Evolutionary conservation across 1,140 invertebrate genomes (phyloP).

Genomic region (Ectropis grisescens): DNA sequence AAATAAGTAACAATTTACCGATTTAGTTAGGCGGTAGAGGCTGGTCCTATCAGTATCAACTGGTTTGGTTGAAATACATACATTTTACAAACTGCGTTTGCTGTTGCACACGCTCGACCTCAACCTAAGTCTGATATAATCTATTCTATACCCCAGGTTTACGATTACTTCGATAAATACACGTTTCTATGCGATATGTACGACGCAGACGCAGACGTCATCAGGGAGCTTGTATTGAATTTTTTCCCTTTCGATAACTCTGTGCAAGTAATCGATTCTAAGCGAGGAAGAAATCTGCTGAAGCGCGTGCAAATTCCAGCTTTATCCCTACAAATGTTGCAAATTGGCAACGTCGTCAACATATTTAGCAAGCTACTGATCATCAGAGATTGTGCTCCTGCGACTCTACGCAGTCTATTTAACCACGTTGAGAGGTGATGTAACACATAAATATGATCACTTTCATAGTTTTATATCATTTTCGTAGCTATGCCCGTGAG

Average conservation of each 20-base stretch:
- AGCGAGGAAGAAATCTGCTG: conserved; percentile 39
- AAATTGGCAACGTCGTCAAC: conserved; percentile 56
- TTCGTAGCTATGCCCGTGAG: no score
- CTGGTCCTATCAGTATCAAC: no score
- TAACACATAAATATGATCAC: no score
- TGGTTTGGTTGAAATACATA: no score
- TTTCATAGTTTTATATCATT: no score
- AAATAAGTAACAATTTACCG: no score
- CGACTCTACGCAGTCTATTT: conserved; percentile 38
- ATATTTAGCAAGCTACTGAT: conserved; percentile 49
- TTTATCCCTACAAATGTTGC: conserved; percentile 42
- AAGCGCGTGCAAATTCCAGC: conserved; percentile 40
- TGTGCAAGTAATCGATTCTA: conserved; percentile 46
- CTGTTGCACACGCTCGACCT: no score
- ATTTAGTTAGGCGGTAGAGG: no score
- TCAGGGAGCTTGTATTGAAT: conserved; percentile 37
- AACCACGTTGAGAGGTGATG: conserved; percentile 53
- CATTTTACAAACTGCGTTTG: no score
- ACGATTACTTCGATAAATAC: conserved; percentile 57
- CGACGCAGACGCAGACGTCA: conserved; percentile 39
- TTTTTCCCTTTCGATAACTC: conserved; percentile 60
- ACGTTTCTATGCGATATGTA: conserved; percentile 62
- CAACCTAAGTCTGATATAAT: no score
- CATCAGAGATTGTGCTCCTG: conserved; percentile 44
- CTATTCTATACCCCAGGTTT: conserved; percentile 17